Conservation (phyloP, 2,797 vertebrate species). For the Scolopax bukidnonensis region DNA sequence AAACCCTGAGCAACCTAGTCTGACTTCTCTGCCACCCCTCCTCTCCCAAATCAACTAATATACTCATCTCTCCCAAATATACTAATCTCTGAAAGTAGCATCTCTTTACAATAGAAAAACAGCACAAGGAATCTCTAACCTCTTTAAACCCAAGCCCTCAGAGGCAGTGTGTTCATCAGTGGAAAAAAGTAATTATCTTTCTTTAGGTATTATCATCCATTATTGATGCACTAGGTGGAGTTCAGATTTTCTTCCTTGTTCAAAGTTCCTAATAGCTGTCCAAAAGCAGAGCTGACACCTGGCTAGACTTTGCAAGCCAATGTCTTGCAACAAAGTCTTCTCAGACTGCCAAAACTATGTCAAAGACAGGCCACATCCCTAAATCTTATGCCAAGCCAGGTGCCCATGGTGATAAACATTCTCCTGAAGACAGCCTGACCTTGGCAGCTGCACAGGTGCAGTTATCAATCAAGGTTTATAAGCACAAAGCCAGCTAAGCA, state of each 20-base stretch:
- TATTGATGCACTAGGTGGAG: neutral
- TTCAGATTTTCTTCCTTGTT: neutral
- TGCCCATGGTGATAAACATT: constrained; percentile 40
- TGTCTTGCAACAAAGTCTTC: neutral
- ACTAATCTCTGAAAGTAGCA: neutral
- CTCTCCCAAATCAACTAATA: neutral
- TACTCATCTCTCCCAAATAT: neutral
- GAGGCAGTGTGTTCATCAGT: neutral
- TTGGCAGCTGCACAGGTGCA: constrained; percentile 25
- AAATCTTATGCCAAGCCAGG: constrained; percentile 63
- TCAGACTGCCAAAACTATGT: constrained; percentile 46
- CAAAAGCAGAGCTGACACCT: constrained; percentile 4
- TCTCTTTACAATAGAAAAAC: neutral
- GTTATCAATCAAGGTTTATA: constrained; percentile 57
- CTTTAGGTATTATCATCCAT: neutral
- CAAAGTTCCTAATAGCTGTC: neutral
- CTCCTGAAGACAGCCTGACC: constrained; percentile 60
- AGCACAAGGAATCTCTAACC: neutral
- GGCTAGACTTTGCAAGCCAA: neutral
- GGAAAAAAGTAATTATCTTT: neutral
- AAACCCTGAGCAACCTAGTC: neutral
- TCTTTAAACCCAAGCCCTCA: neutral
- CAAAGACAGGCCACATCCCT: constrained; percentile 10
- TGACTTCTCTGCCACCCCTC: neutral
- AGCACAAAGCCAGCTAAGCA: neutral